These are phyloP conservation scores for Catharus fuscescens DNA, from an alignment of 2,113 vertebrate species.

Conservation along the genomic window DNA sequence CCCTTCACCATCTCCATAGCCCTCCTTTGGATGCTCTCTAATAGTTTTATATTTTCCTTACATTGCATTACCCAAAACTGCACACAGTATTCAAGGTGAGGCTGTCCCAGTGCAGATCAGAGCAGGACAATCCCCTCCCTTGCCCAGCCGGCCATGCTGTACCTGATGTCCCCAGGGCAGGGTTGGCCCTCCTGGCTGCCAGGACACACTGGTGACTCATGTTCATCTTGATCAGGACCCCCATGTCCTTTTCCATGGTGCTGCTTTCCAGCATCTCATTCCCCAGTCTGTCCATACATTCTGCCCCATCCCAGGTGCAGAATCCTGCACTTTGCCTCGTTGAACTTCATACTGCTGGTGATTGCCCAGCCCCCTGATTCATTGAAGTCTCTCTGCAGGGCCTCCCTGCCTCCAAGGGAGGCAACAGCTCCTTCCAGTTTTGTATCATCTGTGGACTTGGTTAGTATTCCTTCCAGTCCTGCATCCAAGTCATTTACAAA, in stretches of 20 bases:
- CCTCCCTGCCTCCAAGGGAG: background rate
- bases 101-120: background rate
- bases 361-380: background rate
- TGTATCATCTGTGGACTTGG: background rate
- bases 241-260: background rate
- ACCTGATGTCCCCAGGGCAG: accelerated
- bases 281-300: background rate
- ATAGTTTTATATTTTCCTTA: background rate
- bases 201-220: background rate
- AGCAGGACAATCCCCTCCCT: background rate
- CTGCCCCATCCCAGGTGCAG: background rate
- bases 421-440: background rate
- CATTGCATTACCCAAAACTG: accelerated
- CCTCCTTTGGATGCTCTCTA: background rate
- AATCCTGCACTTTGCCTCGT: accelerated
- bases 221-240: background rate
- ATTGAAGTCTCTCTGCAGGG: background rate
- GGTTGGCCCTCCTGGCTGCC: background rate
- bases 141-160: accelerated
- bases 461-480: background rate
- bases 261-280: background rate
- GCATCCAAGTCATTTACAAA: background rate
- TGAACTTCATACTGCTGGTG: background rate
- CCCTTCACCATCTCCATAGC: background rate
- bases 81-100: background rate